Evolutionary conservation across 2,888 invertebrate species (phyloP).

Genomic region (Mesoligia furuncula): DNA sequence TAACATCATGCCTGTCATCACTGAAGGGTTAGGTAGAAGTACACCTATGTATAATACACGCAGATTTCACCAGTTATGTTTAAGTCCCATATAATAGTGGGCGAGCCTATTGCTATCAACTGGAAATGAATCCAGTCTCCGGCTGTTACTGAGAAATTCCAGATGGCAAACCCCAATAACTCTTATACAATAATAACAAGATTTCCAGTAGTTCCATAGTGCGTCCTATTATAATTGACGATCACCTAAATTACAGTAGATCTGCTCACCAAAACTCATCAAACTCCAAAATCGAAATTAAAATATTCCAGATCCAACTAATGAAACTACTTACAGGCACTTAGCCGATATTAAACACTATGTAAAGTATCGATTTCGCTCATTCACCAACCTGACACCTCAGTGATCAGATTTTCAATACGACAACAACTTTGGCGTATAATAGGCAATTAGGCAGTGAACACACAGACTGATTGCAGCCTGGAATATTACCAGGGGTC

Average conservation of each 20-base stretch:
- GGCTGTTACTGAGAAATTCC: too few species aligned
- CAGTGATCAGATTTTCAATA: slow-evolving; percentile 28
- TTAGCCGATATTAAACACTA: background rate
- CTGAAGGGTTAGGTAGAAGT: too few species aligned
- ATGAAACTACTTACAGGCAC: background rate
- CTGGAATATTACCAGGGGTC: slow-evolving; percentile 45
- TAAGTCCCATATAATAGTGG: too few species aligned
- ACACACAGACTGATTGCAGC: slow-evolving; percentile 23
- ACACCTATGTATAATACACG: too few species aligned
- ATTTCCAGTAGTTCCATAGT: background rate
- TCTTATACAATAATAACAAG: too few species aligned
- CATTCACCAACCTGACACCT: slow-evolving; percentile 40
- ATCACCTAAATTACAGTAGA: background rate
- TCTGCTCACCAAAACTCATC: background rate
- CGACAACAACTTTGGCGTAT: slow-evolving; percentile 25
- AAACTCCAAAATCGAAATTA: background rate
- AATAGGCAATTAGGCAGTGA: slow-evolving; percentile 44
- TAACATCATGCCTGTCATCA: too few species aligned
- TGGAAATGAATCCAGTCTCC: too few species aligned
- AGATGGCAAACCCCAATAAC: too few species aligned
- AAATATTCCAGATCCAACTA: background rate
- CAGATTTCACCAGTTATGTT: too few species aligned
- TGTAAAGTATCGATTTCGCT: slow-evolving; percentile 21
- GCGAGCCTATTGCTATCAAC: too few species aligned
- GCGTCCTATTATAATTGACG: background rate